phyloP scores from a whole-genome alignment of 2,113 vertebrate species.

The Siniperca knerii region DNA sequence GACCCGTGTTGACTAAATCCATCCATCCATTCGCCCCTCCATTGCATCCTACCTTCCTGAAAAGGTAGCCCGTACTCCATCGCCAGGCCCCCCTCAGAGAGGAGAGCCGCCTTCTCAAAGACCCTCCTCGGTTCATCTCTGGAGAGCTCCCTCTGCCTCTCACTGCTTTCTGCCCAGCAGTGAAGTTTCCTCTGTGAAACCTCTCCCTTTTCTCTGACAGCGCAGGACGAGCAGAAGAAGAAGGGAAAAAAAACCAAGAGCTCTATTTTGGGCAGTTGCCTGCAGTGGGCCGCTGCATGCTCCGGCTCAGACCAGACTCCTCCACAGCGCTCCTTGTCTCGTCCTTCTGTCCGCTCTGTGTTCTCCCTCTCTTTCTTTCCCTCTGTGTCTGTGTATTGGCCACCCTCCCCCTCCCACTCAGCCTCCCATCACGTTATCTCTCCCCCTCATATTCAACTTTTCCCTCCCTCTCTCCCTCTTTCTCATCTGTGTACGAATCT shows the following conservation, averaged over 20 bases:
- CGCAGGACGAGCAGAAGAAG: slow-evolving; percentile 22
- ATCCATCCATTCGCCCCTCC: neutral
- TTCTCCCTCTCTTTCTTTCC: slow-evolving; percentile 50
- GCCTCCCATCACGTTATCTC: slow-evolving; percentile 66
- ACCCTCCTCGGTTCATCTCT: slow-evolving; percentile 81
- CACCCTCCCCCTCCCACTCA: slow-evolving; percentile 58
- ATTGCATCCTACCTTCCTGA: slow-evolving; percentile 80
- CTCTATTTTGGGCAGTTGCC: slow-evolving; percentile 77
- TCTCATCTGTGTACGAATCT: slow-evolving; percentile 51
- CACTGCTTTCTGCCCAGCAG: slow-evolving; percentile 47
- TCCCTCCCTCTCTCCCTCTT: slow-evolving; percentile 54
- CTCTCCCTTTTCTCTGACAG: slow-evolving; percentile 64
- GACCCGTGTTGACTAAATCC: slow-evolving; percentile 2
- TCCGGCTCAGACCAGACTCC: slow-evolving; percentile 57
- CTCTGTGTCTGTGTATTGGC: neutral
- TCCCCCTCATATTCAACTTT: slow-evolving; percentile 55
- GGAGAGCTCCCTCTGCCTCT: slow-evolving; percentile 58
- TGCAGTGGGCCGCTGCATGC: slow-evolving; percentile 72
- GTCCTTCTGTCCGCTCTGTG: slow-evolving; percentile 55
- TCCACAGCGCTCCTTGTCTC: slow-evolving; percentile 62
- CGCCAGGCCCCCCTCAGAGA: slow-evolving; percentile 84
- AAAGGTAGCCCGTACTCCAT: slow-evolving; percentile 87
- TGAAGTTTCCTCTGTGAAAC: slow-evolving; percentile 48
- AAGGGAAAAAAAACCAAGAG: slow-evolving; percentile 9
- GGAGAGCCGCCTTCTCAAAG: slow-evolving; percentile 83